These are phyloP conservation scores for Amblyteles armatorius DNA, from an alignment of 2,888 invertebrate species.

Conservation along the genomic window DNA sequence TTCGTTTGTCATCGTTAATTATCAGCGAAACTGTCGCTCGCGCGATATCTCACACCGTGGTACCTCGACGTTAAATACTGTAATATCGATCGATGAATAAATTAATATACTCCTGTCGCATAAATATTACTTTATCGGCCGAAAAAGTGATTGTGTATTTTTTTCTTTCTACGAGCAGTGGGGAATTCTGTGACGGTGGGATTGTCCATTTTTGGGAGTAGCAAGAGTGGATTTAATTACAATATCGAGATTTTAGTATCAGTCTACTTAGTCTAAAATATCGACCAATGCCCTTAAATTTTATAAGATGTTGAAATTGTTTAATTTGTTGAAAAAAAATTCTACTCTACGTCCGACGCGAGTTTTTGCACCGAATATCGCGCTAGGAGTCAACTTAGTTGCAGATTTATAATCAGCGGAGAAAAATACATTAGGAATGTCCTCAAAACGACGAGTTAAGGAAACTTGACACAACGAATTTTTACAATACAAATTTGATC, in stretches of 20 bases:
- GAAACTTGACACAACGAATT: not conserved
- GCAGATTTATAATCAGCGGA: not conserved
- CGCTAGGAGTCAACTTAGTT: not conserved
- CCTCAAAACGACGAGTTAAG: not conserved
- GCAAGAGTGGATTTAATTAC: no score
- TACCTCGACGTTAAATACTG: not conserved
- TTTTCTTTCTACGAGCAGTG: not conserved
- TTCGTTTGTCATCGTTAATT: not conserved
- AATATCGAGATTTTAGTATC: no score
- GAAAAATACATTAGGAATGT: not conserved
- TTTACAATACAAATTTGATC: not conserved
- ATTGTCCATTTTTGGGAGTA: no score
- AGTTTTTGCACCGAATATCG: not conserved
- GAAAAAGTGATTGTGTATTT: not conserved
- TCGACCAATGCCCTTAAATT: not conserved
- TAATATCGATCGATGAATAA: slow-evolving; percentile 11
- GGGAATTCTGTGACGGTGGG: no score
- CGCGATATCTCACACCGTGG: not conserved
- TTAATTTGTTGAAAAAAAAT: not conserved
- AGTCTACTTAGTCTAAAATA: no score
- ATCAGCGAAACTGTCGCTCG: slow-evolving; percentile 11
- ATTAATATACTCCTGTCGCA: not conserved
- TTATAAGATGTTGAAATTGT: not conserved
- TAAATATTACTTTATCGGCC: not conserved
- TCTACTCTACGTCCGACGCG: no score